Evolutionary conservation across 2,113 vertebrate genomes (phyloP), one percentile per base, ranked within the genome.

Genomic region (Myxocyprinus asiaticus): DNA sequence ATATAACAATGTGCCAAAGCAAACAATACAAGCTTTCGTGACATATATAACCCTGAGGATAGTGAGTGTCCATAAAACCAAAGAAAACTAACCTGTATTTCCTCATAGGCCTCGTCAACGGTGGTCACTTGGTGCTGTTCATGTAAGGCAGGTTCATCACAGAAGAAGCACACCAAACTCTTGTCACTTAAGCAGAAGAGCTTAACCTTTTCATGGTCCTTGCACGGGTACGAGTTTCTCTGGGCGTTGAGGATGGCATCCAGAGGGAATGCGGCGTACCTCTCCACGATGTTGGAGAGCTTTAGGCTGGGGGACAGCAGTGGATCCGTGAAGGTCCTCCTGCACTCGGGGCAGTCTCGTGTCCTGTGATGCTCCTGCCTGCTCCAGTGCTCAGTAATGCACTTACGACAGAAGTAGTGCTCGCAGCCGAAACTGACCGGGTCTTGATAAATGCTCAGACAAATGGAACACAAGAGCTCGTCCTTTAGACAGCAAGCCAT

Each of bases 401-500:
- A 98, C 87, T 96, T 96, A 42, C 97, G 94, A 89, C 97, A 99
- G 93, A 99, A 99, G 90, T 97, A 97, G 89, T 99, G 97, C 91
- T 98, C 97, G 1, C 97, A 99, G 86, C 97, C 96, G 4, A 98
- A 95, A 86, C 96, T 97, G 85, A 99, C 97, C 0, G 97, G 97
- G 85, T 98, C 97, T 91, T 98, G 96, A 90, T 98, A 99, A 87
- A 99, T 96, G 90, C 97, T 97, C 91, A 99, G 94, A 87, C 97
- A 99, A 91, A 99, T 99, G 87, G 97, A 97, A 93, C 97, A 99
- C 51, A 98, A 92, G 86, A 99, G 94, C 94, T 99, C 97, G 77
- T 99, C 97, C 93, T 97, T 97, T 90, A 98, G 93, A 95, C 95
- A 96, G 91, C 96, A 97, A 66, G 96, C 95, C 96, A 98, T 96